Evolutionary conservation across 2,113 vertebrate species (phyloP), one percentile per base, ranked within the genome.

Genomic region (Sphaerodactylus townsendi): DNA sequence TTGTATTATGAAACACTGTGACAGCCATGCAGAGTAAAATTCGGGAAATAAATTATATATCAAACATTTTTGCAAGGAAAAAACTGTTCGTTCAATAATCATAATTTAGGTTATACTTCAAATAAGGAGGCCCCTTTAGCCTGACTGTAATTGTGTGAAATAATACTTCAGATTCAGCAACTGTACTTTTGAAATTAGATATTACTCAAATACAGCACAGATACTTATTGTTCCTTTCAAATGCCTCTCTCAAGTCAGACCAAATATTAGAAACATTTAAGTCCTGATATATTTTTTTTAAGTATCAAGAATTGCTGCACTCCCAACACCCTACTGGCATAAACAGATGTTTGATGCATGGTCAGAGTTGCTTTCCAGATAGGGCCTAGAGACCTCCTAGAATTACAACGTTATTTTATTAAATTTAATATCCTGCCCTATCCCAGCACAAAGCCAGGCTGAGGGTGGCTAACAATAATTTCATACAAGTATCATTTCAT

Each of bases 91-190:
- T 83, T 66, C 85, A 85, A 84, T 89, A 93, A 84, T 90, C 91
- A 92, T 41, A 92, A 91, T 48, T 86, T 91, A 91, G 90, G 81
- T 85, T 87, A 88, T 72, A 87, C 90, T 86, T 93, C 86, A 93
- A 93, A 92, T 90, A 89, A 93, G 85, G 85, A 93, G 85, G 86
- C 89, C 84, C 92, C 59, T 91, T 92, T 91, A 90, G 89, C 89
- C 92, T 90, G 91, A 92, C 91, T 93, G 85, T 88, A 91, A 92
- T 88, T 92, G 79, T 85, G 88, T 89, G 81, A 94, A 94, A 93
- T 85, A 91, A 93, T 85, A 86, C 87, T 93, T 90, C 85, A 84
- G 85, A 87, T 86, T 88, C 82, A 93, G 89, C 86, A 90, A 91
- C 88, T 89, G 82, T 82, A 87, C 87, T 82, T 91, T 82, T 86